phyloP scores from a whole-genome alignment of 2,113 vertebrate species.

The Oxyruncus cristatus region DNA sequence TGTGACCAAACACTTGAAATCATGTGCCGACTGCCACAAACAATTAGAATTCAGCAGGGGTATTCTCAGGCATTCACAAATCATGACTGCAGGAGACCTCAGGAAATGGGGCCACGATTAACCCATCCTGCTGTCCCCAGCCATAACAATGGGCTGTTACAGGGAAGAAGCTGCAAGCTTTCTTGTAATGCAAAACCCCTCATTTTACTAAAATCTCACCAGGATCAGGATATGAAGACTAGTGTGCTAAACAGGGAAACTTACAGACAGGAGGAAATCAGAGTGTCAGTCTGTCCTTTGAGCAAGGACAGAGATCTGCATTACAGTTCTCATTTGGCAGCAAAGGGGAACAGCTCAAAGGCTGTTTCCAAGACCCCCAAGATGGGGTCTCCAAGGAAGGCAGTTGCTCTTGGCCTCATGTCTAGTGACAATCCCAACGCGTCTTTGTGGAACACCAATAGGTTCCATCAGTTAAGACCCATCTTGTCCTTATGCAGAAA shows the following conservation, averaged over 20 bases:
- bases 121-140: slow-evolving; percentile 35
- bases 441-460: background rate
- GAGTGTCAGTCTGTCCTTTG: background rate
- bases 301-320: background rate
- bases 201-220: background rate
- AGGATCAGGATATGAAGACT: background rate
- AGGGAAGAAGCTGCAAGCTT: background rate
- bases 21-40: slow-evolving; percentile 67
- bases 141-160: background rate
- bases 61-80: slow-evolving; percentile 64
- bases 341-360: background rate
- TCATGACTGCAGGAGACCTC: slow-evolving; percentile 49
- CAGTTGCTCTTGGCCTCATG: background rate
- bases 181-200: background rate
- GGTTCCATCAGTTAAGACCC: background rate
- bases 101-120: slow-evolving; percentile 58
- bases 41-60: slow-evolving; percentile 71
- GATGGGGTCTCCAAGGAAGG: background rate
- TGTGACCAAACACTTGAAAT: slow-evolving; percentile 71
- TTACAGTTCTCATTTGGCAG: background rate
- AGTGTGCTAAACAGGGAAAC: background rate
- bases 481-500: background rate
- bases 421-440: background rate
- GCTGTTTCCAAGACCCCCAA: background rate
- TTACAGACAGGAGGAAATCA: background rate